Base-by-base conservation (phyloP, 2,888 invertebrate genomes). In the Bembecia ichneumoniformis region DNA sequence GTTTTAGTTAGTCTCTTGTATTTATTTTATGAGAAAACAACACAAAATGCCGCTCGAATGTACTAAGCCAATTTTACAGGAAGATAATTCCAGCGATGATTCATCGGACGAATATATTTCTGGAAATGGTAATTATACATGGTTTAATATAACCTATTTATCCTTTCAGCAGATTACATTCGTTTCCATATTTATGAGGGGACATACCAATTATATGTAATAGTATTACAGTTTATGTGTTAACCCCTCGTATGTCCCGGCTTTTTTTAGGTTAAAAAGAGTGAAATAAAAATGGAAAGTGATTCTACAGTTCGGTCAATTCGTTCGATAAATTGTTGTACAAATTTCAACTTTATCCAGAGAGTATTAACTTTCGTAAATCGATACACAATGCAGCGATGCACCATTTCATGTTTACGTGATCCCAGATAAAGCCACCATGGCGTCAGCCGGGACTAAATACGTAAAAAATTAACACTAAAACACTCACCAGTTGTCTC, bases 391-490 rank as follows among this genome's bases (percentile, higher is more conserved):
- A 83, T 87, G 87, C 87, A 87, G 81, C 78, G 86, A 84, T 87
- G 87, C 87, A 87, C 86, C 87, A 86, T 87, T 86, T 86, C 84
- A 81, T 87, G 88, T 88, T 89, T 90, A 90, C 90, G 90, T 90
- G 90, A 89, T 89, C 86, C 87, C 86, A 87, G 87, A 88, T 87
- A 87, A 83, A 84, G 84, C 87, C 88, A 88, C 88, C 88, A 90
- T 90, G 90, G 90, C 90, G 90, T 88, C 87, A 87, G 87, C 84
- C 87, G 83, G 86, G 87, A 86, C 86, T 79, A 82, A 83, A 86
- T 86, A 83, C 77, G 82, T 77, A 83, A 80, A 86, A 82, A 77
- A 71, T 56, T 77, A 78, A 82, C 79, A 81, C 79, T 78, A 77
- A 5, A 83, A 77, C 77, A 89, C 90, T 90, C 77, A 90, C 90